Percentiles rank a stretch among this genome's conserved stretches.
phyloP scores from a whole-genome alignment of 2,888 invertebrate genomes.

The Pheosia gnoma region DNA sequence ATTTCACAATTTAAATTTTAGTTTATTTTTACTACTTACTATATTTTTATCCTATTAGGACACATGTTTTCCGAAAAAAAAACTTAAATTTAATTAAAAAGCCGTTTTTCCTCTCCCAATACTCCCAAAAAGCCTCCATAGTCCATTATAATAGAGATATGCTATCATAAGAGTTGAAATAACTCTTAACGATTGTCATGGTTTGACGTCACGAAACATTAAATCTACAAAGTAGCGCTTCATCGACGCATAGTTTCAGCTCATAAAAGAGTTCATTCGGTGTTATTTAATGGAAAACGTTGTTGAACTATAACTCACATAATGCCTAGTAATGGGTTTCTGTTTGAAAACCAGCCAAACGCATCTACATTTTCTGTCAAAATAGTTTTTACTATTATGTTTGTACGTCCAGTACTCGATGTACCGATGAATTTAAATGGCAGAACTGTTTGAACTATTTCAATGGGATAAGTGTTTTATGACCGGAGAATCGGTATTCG shows the following conservation, averaged over 20 bases:
- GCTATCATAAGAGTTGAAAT: no score
- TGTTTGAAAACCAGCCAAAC: conserved; percentile 40
- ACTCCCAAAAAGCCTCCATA: no score
- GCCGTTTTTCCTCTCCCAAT: no score
- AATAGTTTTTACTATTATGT: conserved; percentile 32
- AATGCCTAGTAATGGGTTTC: conserved; percentile 35
- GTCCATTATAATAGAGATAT: not conserved
- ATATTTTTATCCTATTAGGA: no score
- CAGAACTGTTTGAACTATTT: not conserved
- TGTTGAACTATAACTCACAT: conserved; percentile 27
- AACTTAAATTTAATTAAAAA: no score
- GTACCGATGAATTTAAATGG: conserved; percentile 3
- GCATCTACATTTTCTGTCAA: conserved; percentile 23
- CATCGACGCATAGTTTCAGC: conserved; percentile 16
- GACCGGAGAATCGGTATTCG: not conserved
- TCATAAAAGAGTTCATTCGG: conserved; percentile 33
- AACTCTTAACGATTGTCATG: no score
- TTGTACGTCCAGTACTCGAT: conserved; percentile 18
- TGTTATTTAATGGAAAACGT: conserved; percentile 32
- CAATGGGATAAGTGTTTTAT: not conserved
- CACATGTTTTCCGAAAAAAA: no score
- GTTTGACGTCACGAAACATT: not conserved
- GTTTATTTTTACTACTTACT: no score
- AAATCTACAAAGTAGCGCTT: conserved; percentile 1
- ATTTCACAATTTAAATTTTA: no score